A percentile compares a stretch with the other conserved stretches of the same genome.
Evolutionary conservation across 1,140 invertebrate species (phyloP).

Genomic region (Forficula auricularia): DNA sequence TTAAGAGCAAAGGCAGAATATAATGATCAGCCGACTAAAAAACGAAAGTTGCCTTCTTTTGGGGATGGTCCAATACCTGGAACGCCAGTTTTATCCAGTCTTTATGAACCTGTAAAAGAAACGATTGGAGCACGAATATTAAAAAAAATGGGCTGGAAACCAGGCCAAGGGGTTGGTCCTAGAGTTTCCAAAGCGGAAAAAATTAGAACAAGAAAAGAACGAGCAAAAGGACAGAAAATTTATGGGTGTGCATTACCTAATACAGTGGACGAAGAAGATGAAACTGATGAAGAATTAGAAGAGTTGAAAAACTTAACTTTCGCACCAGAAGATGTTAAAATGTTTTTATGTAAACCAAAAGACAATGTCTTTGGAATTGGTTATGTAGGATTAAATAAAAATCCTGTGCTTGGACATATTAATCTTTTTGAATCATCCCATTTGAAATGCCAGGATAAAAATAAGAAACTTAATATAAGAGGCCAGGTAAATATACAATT

Average conservation of each 20-base stretch:
- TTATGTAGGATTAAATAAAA: slow-evolving; percentile 62
- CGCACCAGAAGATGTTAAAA: slow-evolving; percentile 70
- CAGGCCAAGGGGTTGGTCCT: slow-evolving; percentile 79
- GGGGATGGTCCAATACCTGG: slow-evolving; percentile 60
- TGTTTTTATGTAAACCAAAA: slow-evolving; percentile 52
- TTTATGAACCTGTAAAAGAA: slow-evolving; percentile 63
- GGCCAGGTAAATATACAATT: slow-evolving; percentile 35
- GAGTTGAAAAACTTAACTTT: slow-evolving; percentile 41
- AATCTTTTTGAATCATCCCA: slow-evolving; percentile 21
- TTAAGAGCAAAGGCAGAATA: slow-evolving; percentile 64
- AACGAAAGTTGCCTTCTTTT: slow-evolving; percentile 24
- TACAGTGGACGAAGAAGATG: slow-evolving; percentile 16
- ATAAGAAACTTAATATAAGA: slow-evolving; percentile 57
- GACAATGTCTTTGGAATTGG: slow-evolving; percentile 72
- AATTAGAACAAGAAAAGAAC: slow-evolving; percentile 21
- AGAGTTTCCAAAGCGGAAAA: slow-evolving; percentile 41
- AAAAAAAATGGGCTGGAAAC: slow-evolving; percentile 75
- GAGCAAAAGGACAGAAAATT: slow-evolving; percentile 26
- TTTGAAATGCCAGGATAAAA: slow-evolving; percentile 31
- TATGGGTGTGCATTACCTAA: neutral
- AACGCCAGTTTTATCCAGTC: slow-evolving; percentile 53
- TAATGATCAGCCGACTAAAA: slow-evolving; percentile 22
- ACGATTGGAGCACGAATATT: slow-evolving; percentile 76
- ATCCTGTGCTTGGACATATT: slow-evolving; percentile 31
- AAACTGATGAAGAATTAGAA: slow-evolving; percentile 14